Evolutionary conservation across 2,888 invertebrate genomes (phyloP), one percentile per base, ranked within the genome.

Genomic region (Trachelus iudaicus): DNA sequence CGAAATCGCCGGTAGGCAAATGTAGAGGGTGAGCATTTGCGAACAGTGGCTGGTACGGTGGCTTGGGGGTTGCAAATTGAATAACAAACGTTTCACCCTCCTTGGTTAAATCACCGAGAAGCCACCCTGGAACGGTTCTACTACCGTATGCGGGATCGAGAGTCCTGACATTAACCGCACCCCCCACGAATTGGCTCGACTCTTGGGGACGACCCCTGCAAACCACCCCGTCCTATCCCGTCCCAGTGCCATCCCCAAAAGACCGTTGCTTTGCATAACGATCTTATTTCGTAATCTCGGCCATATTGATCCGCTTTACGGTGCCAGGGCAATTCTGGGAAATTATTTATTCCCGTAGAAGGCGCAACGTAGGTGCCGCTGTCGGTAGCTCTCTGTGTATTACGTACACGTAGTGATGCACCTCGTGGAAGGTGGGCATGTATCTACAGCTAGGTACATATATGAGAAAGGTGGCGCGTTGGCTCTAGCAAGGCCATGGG

Each of bases 51-150:
- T 87, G 86, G 86, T 85, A 86, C 84, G 79, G 79, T 77, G 75
- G 77, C 75, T 76, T 80, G 85, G 85, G 35, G 85, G 83, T 85
- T 86, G 86, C 87, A 89, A 90, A 90, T 90, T 90, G 89, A 91
- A 91, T 90, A 90, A 90, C 90, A 89, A 90, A 90, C 86, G 87
- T 88, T 56, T 88, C 88, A 89, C 89, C 90, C 90, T 90, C 85
- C 79, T 86, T 78, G 85, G 87, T 87, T 89, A 89, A 90, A 88
- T 90, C 89, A 86, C 85, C 87, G 86, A 88, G 88, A 87, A 86
- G 85, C 85, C 86, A 87, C 87, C 89, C 89, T 83, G 80, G 79
- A 84, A 85, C 83, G 23, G 23, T 56, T 56, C 56, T 56, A 56
- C 56, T 56, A 23, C 56, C 23, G 56, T 56, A 56, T 23, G 23